A percentile compares a stretch with the other conserved stretches of the same genome.
Conservation (phyloP, 2,113 vertebrate species). For the Beaufortia kweichowensis region DNA sequence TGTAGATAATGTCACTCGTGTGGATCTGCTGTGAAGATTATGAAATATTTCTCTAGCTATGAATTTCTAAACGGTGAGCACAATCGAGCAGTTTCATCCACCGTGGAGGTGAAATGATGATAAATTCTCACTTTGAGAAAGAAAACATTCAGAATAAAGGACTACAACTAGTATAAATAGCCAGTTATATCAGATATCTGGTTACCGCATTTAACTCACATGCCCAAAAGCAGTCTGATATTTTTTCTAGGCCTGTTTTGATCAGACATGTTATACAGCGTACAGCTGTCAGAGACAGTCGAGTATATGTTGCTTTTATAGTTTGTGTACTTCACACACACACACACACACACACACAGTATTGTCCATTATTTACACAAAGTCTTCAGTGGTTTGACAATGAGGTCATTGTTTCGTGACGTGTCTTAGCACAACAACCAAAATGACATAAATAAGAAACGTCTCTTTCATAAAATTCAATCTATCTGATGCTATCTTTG, state of each 20-base stretch:
- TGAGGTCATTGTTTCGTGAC: constrained; percentile 57
- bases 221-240: constrained; percentile 6
- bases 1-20: not conserved
- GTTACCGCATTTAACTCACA: constrained; percentile 10
- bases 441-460: constrained; percentile 52
- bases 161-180: constrained; percentile 30
- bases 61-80: not conserved
- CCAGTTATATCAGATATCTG: constrained; percentile 11
- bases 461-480: constrained; percentile 59
- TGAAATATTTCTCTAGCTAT: not conserved
- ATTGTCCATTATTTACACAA: constrained; percentile 69
- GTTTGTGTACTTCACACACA: not conserved
- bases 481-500: constrained; percentile 84
- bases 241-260: constrained; percentile 9
- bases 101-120: not conserved
- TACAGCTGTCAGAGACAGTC: constrained; percentile 68
- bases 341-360: too few species aligned
- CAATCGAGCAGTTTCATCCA: constrained; percentile 16
- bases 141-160: constrained; percentile 41
- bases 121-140: constrained; percentile 26
- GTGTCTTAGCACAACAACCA: constrained; percentile 64
- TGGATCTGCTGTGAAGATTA: too few species aligned
- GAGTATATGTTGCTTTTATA: constrained; percentile 64
- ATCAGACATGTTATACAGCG: constrained; percentile 26
- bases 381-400: constrained; percentile 77